Percentiles rank a stretch among this genome's conserved stretches.
These are phyloP conservation scores for Chinchilla lanigera DNA, from an alignment of 2,113 vertebrate genomes.

Conservation along the genomic window DNA sequence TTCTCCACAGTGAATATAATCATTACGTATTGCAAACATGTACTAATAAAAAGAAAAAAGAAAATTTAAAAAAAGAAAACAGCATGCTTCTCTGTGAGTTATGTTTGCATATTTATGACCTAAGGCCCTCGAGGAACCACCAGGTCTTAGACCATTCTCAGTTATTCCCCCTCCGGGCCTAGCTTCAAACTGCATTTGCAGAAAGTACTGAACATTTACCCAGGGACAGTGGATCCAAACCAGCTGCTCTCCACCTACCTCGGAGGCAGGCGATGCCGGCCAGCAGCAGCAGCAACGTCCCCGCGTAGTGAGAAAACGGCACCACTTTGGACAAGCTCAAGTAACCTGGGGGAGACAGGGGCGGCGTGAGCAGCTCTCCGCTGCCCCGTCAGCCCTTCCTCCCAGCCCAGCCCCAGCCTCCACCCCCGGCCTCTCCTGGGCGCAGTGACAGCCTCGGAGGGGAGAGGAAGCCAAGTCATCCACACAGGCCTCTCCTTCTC, in stretches of 20 bases:
- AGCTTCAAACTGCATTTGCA: not conserved
- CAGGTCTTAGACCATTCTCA: not conserved
- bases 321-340: slow-evolving; percentile 92
- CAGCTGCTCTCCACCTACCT: slow-evolving; percentile 86
- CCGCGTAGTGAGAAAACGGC: slow-evolving; percentile 92
- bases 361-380: not conserved
- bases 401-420: not conserved
- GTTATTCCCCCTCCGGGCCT: not conserved
- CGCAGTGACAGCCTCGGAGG: not conserved
- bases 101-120: slow-evolving; percentile 7
- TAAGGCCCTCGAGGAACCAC: not conserved
- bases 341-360: slow-evolving; percentile 86
- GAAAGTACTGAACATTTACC: not conserved
- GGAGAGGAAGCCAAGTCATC: slow-evolving; percentile 17
- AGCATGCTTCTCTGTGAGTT: not conserved
- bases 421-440: not conserved
- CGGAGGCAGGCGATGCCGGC: slow-evolving; percentile 93
- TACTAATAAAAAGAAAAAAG: not conserved
- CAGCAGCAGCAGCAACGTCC: slow-evolving; percentile 91
- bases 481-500: not conserved
- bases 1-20: not conserved
- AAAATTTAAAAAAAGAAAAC: not conserved
- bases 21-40: not conserved
- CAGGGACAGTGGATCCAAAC: not conserved
- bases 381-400: not conserved